Conservation (phyloP, 1,140 invertebrate genomes). For the Aphis craccivora region DNA sequence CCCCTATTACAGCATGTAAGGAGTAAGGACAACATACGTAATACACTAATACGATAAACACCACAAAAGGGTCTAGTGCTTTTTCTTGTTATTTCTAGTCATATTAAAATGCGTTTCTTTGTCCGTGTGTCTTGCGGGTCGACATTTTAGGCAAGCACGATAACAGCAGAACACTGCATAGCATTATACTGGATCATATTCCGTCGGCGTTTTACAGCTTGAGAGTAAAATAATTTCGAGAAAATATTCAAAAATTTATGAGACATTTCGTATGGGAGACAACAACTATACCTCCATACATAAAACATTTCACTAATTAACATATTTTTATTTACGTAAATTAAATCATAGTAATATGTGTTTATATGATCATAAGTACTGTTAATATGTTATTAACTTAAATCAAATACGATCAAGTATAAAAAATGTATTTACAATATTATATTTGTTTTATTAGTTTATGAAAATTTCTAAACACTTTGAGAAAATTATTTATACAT, state of each 20-base stretch:
- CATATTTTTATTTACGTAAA: too few relatives aligned
- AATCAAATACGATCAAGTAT: too few relatives aligned
- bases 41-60: constrained; percentile 29
- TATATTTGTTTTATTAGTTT: background rate
- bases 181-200: background rate
- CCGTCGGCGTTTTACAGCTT: background rate
- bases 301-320: too few relatives aligned
- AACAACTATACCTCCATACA: background rate
- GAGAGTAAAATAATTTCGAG: background rate
- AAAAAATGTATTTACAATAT: background rate
- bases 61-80: constrained; percentile 27
- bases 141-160: constrained; percentile 26
- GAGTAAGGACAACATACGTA: background rate
- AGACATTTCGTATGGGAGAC: background rate
- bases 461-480: background rate
- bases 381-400: too few relatives aligned
- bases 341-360: too few relatives aligned
- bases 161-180: background rate
- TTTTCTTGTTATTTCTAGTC: constrained; percentile 42
- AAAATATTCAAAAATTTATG: background rate
- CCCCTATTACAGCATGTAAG: background rate
- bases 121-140: background rate
- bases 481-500: background rate
- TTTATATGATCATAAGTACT: too few relatives aligned
- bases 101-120: constrained; percentile 32